Conservation (phyloP, 64 coral and sea anemone species). For the Dendronephthya gigantea region DNA sequence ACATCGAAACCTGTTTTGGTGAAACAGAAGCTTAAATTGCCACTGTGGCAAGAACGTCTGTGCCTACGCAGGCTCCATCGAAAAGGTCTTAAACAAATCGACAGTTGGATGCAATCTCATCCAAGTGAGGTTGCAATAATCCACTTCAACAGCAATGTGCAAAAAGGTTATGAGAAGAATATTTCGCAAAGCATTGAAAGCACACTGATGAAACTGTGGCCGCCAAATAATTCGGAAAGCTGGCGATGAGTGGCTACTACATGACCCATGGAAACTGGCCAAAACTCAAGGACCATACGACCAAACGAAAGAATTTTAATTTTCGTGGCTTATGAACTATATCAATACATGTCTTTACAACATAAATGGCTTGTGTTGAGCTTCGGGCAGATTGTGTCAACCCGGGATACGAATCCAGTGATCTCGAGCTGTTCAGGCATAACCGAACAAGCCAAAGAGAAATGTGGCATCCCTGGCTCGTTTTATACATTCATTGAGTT, state of each 20-base stretch:
- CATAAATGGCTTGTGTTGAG: not conserved
- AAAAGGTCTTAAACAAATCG: conserved; percentile 18
- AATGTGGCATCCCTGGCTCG: not conserved
- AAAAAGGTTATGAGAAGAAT: not conserved
- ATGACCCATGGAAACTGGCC: conserved; percentile 29
- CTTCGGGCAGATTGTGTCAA: not conserved
- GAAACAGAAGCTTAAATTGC: not conserved
- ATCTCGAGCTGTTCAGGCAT: not conserved
- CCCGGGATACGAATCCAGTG: not conserved
- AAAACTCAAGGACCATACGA: conserved; percentile 2
- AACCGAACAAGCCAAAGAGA: not conserved
- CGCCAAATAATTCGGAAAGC: not conserved
- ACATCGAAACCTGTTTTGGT: conserved; percentile 38
- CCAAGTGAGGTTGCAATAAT: conserved; percentile 24
- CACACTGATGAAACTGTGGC: not conserved
- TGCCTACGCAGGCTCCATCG: conserved; percentile 16
- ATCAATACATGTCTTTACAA: not conserved
- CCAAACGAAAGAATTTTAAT: conserved; percentile 40
- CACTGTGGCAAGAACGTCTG: not conserved
- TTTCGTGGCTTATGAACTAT: conserved; percentile 14
- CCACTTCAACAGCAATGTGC: conserved; percentile 13
- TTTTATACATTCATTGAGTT: too few relatives aligned
- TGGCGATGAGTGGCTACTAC: conserved; percentile 4
- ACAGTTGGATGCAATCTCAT: conserved; percentile 13
- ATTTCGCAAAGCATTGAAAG: not conserved